Conservation (phyloP, 2,113 vertebrate genomes). For the Crypturellus undulatus region DNA sequence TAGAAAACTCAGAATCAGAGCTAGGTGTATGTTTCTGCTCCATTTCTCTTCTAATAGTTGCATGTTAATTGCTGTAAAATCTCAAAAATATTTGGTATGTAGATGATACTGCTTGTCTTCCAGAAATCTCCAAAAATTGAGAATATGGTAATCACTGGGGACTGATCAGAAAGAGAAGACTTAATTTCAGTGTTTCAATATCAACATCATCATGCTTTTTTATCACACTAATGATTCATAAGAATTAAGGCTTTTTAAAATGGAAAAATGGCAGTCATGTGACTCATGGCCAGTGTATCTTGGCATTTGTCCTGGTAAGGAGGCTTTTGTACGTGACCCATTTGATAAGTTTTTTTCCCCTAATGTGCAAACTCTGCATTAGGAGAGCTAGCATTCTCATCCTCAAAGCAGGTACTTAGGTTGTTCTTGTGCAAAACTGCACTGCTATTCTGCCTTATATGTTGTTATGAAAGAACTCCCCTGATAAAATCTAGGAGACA, state of each 20-base stretch:
- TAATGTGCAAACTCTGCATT: background rate
- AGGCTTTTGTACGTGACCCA: conserved; percentile 20
- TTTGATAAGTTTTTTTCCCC: background rate
- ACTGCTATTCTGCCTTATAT: background rate
- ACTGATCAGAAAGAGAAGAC: background rate
- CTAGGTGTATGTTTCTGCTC: background rate
- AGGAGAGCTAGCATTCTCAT: background rate
- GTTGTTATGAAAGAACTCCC: background rate
- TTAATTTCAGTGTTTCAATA: conserved; percentile 18
- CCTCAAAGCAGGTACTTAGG: conserved; percentile 3
- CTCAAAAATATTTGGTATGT: background rate
- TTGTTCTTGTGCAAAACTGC: background rate
- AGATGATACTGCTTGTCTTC: background rate
- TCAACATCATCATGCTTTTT: background rate
- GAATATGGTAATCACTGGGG: background rate
- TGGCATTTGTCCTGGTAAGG: background rate
- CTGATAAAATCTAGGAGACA: background rate
- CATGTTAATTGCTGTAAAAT: background rate
- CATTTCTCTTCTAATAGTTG: background rate
- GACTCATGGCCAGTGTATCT: background rate
- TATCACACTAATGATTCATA: background rate
- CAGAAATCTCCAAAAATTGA: background rate
- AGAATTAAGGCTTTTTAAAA: background rate
- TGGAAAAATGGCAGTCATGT: background rate
- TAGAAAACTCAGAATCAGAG: background rate